phyloP scores from a whole-genome alignment of 2,113 vertebrate species.

The Nothobranchius kuhntae region DNA sequence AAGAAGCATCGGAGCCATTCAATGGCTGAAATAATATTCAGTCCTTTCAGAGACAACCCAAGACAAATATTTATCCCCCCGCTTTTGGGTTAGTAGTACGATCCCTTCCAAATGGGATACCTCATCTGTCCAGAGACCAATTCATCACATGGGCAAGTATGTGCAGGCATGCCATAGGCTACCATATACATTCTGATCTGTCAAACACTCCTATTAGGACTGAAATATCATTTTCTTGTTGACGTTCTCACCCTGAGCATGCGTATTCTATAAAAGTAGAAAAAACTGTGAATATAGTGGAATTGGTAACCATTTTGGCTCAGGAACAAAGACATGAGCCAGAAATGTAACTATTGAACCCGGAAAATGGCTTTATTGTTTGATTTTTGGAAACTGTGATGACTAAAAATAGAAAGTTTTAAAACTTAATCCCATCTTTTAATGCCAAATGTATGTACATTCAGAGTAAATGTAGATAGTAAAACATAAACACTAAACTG shows the following conservation, averaged over 20 bases:
- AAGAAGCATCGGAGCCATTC: slow-evolving; percentile 25
- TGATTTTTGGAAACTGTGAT: too few species aligned
- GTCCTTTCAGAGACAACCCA: slow-evolving; percentile 43
- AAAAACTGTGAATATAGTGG: background rate
- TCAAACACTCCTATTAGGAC: slow-evolving; percentile 5
- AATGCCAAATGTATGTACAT: too few species aligned
- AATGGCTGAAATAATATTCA: slow-evolving; percentile 44
- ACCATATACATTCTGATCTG: background rate
- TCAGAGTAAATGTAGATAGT: background rate
- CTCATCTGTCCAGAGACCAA: slow-evolving; percentile 45
- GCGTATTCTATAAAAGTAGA: background rate
- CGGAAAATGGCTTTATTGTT: too few species aligned
- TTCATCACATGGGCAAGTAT: slow-evolving; percentile 43
- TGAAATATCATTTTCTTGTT: background rate
- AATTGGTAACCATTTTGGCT: too few species aligned
- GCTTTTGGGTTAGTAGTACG: slow-evolving; percentile 21
- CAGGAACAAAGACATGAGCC: too few species aligned
- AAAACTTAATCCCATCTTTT: too few species aligned
- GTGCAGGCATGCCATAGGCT: slow-evolving; percentile 3
- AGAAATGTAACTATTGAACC: too few species aligned
- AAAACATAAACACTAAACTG: background rate
- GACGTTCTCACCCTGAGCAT: background rate
- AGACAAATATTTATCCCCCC: slow-evolving; percentile 61
- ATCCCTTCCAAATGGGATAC: slow-evolving; percentile 34
- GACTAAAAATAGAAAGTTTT: too few species aligned